Base-by-base conservation (phyloP, 2,113 vertebrate genomes). In the Seriola quinqueradiata region DNA sequence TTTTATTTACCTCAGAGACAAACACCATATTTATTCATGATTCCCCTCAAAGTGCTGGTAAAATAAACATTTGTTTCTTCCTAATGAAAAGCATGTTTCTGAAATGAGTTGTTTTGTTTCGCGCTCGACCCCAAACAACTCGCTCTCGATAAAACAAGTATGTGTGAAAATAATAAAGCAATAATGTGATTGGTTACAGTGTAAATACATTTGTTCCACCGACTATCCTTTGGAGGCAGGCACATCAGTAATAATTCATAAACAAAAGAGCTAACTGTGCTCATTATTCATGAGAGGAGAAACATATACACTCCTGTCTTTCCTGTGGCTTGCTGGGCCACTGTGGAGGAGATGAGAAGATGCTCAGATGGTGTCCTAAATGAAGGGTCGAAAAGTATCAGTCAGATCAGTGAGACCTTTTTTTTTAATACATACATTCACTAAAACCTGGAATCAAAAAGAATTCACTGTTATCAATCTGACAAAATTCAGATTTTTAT, bases 1-100 rank as follows among this genome's bases (percentile, higher is more conserved):
- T 93, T 92, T 94, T 90, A 93, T 93, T 92, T 85, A 91, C 91
- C 93, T 94, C 89, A 36, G 92, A 94, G 92, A 93, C 89, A 93
- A 92, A 91, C 85, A 84, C 64, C 85, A 93, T 90, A 92, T 93
- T 92, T 93, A 94, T 93, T 93, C 88, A 93, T 93, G 89, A 90
- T 63, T 88, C 79, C 65, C 66, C 86, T 85, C 89, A 92, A 94
- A 94, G 90, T 86, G 90, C 67, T 88, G 87, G 75, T 90, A 89
- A 91, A 94, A 93, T 91, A 92, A 92, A 92, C 91, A 92, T 90
- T 93, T 90, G 92, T 92, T 88, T 92, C 75, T 77, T 86, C 63
- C 90, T 94, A 90, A 93, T 93, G 90, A 93, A 92, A 93, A 91
- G 78, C 86, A 67, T 93, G 90, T 92, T 93, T 91, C 57, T 36